Percentiles rank a stretch among this genome's conserved stretches.
Conservation (phyloP, 2,113 vertebrate genomes). For the Anarhynchus alexandrinus region DNA sequence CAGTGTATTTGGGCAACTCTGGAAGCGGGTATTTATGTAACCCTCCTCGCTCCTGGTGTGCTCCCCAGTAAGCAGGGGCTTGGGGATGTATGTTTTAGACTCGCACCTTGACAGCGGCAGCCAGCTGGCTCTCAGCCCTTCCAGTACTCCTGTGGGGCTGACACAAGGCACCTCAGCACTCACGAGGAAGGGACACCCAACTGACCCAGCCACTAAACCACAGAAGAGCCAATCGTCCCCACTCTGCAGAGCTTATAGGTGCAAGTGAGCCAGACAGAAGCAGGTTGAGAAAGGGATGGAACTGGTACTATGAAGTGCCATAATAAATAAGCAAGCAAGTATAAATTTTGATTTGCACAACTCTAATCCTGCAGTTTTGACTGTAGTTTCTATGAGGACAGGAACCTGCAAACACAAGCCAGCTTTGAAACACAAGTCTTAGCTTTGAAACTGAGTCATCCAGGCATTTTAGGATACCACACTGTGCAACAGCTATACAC, state of each 20-base stretch:
- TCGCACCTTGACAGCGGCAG: background rate
- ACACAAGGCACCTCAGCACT: background rate
- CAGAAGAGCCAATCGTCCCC: accelerated
- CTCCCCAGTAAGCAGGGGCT: background rate
- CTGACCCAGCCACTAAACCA: background rate
- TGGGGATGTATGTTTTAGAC: background rate
- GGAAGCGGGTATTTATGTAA: background rate
- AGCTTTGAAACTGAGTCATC: background rate
- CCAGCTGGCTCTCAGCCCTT: background rate
- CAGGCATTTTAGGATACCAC: background rate
- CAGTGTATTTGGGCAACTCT: background rate
- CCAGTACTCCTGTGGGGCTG: background rate
- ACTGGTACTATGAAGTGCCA: background rate
- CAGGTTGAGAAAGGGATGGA: background rate
- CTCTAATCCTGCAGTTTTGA: background rate
- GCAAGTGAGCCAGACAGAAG: background rate
- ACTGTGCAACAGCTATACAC: background rate
- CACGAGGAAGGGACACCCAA: background rate
- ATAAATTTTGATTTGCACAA: background rate
- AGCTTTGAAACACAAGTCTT: background rate
- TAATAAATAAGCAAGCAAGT: background rate
- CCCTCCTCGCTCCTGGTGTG: background rate
- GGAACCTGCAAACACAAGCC: background rate
- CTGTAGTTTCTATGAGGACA: background rate
- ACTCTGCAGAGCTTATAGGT: background rate